These are phyloP conservation scores for Chloroceryle amazona DNA, from an alignment of 2,797 vertebrate genomes.

Conservation along the genomic window DNA sequence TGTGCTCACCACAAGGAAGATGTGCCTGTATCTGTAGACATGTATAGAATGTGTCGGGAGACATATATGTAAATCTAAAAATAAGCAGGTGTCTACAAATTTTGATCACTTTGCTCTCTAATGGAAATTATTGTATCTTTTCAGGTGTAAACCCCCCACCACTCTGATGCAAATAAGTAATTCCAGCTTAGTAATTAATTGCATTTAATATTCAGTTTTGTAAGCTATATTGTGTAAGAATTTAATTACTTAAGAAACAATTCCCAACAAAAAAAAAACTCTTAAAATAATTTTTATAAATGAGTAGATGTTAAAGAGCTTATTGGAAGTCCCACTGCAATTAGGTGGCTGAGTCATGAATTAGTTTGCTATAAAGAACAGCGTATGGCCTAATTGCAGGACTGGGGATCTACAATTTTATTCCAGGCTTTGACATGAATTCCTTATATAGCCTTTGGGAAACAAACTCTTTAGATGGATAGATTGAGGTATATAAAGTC, in stretches of 20 bases:
- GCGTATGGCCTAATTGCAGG: conserved; percentile 24
- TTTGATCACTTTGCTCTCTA: background rate
- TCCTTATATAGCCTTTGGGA: conserved; percentile 36
- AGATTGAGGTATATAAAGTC: conserved; percentile 4
- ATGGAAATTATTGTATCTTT: background rate
- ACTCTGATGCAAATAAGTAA: background rate
- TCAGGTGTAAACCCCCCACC: background rate
- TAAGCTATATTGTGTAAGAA: conserved; percentile 33
- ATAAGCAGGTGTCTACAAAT: background rate
- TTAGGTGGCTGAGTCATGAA: conserved; percentile 48
- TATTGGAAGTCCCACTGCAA: conserved; percentile 50
- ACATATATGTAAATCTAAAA: background rate
- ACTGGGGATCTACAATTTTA: conserved; percentile 32
- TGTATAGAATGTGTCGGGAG: background rate
- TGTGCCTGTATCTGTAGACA: background rate
- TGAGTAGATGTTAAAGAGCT: conserved; percentile 4
- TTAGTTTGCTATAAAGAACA: conserved; percentile 38
- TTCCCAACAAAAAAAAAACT: background rate
- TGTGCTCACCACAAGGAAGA: background rate
- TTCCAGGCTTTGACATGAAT: conserved; percentile 20
- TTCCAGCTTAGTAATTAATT: conserved; percentile 20
- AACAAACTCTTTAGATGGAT: conserved; percentile 14
- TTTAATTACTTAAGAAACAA: conserved; percentile 43
- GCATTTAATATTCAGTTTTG: conserved; percentile 42
- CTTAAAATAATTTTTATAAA: conserved; percentile 31